Evolutionary conservation across 1,140 invertebrate species (phyloP), one percentile per base, ranked within the genome.

Genomic region (Brachionus rotundiformis): DNA sequence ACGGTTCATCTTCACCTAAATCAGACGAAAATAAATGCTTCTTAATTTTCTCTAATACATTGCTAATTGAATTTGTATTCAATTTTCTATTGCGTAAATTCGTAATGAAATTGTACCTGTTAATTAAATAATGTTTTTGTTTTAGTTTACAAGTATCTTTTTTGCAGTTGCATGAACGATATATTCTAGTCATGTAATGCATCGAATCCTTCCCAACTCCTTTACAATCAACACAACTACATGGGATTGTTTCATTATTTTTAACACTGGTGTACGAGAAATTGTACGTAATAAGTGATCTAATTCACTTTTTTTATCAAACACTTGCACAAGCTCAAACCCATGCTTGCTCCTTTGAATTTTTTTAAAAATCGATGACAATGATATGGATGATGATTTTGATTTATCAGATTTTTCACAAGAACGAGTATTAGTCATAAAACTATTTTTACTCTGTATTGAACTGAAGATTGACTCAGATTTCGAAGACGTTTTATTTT

Each of bases 1-100:
- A 61, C n/a, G 54, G 54, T 29, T 61, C 54, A 61, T 61, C 27
- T 61, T 27, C 47, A 54, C n/a, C 47, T 23, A 54, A 54, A 54
- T 54, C 47, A 19, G n/a, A n/a, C n/a, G n/a, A n/a, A 54, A 11
- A 54, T 23, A 54, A 54, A 54, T 54, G 7, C 7, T 54, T n/a
- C n/a, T 54, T 54, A 54, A 54, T 23, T 19, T 11, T 54, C 8
- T 23, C n/a, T 23, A 54, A 11, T 54, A 54, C 47, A 54, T 23
- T 54, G 6, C n/a, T 19, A 54, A 54, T 54, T 54, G 47, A 54
- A 54, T 54, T 54, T 54, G n/a, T n/a, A 3, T 23, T 54, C n/a
- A 54, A 6, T 54, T 23, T 54, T 11, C 47, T 7, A n/a, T 54
- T 54, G n/a, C 47, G 47, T 11, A 54, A 54, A 54, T 54, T 54